Conservation (phyloP, 2,888 invertebrate genomes). For the Pomacea canaliculata region DNA sequence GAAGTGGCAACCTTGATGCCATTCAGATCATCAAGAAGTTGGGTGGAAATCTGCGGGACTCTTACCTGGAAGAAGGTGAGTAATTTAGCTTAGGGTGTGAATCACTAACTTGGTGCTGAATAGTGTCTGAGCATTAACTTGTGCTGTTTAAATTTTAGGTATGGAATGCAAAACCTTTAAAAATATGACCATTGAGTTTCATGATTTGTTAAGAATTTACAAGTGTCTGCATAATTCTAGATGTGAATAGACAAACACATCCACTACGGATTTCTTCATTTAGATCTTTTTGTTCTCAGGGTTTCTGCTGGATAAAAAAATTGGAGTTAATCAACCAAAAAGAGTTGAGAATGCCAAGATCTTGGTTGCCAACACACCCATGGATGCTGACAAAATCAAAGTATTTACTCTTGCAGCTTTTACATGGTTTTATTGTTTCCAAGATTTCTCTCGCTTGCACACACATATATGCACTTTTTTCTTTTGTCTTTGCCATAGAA, state of each 20-base stretch:
- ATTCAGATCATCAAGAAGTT: slow-evolving; percentile 98
- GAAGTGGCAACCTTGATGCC: slow-evolving; percentile 93
- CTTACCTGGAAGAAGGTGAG: slow-evolving; percentile 86
- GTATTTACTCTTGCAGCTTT: slow-evolving; percentile 40
- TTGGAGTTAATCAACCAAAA: slow-evolving; percentile 97
- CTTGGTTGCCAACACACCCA: slow-evolving; percentile 98
- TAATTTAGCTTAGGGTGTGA: too few species aligned
- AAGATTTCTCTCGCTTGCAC: background rate
- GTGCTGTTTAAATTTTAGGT: background rate
- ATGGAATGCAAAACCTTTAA: too few species aligned
- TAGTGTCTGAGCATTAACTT: background rate
- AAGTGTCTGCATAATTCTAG: too few species aligned
- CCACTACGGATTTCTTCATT: too few species aligned
- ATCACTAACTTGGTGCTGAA: background rate
- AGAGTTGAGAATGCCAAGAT: slow-evolving; percentile 95
- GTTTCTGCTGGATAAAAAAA: slow-evolving; percentile 95
- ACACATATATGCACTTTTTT: background rate
- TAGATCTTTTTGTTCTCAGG: slow-evolving; percentile 66
- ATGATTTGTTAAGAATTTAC: too few species aligned
- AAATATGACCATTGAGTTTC: too few species aligned
- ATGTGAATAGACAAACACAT: too few species aligned
- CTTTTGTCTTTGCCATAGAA: too few species aligned
- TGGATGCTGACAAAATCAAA: slow-evolving; percentile 99
- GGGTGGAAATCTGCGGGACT: slow-evolving; percentile 92
- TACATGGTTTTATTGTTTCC: background rate